Percentiles rank a stretch among this genome's conserved stretches.
Evolutionary conservation across 1,140 invertebrate species (phyloP).

Genomic region (Zaprionus kolodkinae): DNA sequence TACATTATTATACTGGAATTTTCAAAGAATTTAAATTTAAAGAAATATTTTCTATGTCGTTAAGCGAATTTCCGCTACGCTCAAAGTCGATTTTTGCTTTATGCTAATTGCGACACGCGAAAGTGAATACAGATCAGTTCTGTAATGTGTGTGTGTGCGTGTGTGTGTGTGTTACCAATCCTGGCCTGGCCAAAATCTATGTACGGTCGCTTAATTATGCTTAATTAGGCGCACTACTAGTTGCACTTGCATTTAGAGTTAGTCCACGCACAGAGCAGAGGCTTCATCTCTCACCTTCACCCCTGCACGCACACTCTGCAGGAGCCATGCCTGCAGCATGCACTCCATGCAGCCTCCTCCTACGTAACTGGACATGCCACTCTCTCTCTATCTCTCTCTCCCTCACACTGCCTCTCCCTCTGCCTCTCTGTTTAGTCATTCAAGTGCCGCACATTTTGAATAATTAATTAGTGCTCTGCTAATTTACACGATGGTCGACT

Average conservation of each 20-base stretch:
- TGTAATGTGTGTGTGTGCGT: constrained; percentile 7
- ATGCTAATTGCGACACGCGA: constrained; percentile 7
- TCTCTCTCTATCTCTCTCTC: background rate
- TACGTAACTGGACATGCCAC: constrained; percentile 15
- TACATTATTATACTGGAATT: too few species aligned
- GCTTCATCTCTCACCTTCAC: background rate
- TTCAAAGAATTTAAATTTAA: too few species aligned
- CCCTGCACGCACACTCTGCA: background rate
- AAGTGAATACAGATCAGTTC: constrained; percentile 25
- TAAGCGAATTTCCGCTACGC: background rate
- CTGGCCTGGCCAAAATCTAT: constrained; percentile 57
- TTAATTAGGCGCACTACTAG: constrained; percentile 64
- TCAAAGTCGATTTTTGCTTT: background rate
- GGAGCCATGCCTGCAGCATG: too few species aligned
- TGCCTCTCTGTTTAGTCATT: constrained; percentile 65
- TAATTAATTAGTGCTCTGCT: constrained; percentile 82
- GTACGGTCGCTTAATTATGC: constrained; percentile 72
- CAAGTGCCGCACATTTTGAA: constrained; percentile 79
- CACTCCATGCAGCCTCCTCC: background rate
- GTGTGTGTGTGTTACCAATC: constrained; percentile 3
- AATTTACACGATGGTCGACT: constrained; percentile 79
- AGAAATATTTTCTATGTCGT: background rate
- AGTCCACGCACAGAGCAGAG: constrained; percentile 16
- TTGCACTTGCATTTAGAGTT: constrained; percentile 34
- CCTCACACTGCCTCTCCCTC: background rate